Base-by-base conservation (phyloP, 2,797 vertebrate genomes). In the Gymnothorax reevesii region DNA sequence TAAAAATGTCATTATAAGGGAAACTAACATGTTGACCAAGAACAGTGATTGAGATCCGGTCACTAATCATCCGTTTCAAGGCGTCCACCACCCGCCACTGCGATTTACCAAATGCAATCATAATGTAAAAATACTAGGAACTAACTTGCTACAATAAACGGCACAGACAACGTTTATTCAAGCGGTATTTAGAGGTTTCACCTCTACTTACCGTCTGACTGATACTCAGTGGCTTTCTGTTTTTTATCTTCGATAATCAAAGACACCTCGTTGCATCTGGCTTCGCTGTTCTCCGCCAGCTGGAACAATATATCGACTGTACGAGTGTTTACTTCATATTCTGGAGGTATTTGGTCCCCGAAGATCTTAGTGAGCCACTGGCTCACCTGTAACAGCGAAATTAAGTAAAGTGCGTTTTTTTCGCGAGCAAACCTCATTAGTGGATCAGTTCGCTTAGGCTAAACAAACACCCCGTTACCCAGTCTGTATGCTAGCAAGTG, bases 331-430 rank as follows among this genome's bases (percentile, higher is more conserved):
- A 96, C 94, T 87, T 98, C 95, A 13, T 96, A 97, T 0, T 84
- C 49, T 0, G 97, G 97, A 82, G 98, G 25, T 9, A 91, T 87
- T 73, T 88, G 82, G 83, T 95, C 83, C 0, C 91, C 95, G 87
- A 94, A 96, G 77, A 96, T 88, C 0, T 93, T 69, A 87, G 92
- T 92, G 83, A 99, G 92, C 98, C 98, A 99, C 62, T 57, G 88
- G 86, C 92, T 92, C 84, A 98, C 94, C 98, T 99, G 88, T 75
- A 86, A 15, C 27, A 73, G 54, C 25, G 75, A 62, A 77, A 62
- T 66, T 15, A 9, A 80, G 55, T 5, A 4, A 5, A 49, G 2
- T n/a, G 20, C 10, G 49, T 7, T 42, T 2, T 27, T 75, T n/a
- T 64, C n/a, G 10, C 5, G 15, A 2, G 69, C n/a, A 9, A 71